Base-by-base conservation (phyloP, 2,888 invertebrate genomes). In the Cryptophagus acutangulus region DNA sequence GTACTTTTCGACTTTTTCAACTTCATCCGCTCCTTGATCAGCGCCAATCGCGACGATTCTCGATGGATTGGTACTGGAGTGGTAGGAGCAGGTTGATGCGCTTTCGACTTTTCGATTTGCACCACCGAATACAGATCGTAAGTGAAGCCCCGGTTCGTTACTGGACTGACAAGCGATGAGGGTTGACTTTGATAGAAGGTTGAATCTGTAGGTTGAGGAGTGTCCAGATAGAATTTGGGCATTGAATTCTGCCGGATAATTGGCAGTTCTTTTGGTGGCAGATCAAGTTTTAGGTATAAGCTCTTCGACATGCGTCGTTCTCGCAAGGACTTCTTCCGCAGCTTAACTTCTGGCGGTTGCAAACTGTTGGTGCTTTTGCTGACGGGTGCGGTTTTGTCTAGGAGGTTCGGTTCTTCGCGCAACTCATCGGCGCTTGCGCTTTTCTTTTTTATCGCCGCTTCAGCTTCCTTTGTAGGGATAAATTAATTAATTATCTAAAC, bases 211-310 rank as follows among this genome's bases (percentile, higher is more conserved):
- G 51, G 54, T 35, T 67, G 66, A 1, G 70, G 69, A 2, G 68
- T 67, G 26, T 68, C 70, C 26, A 69, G 38, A 44, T 65, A 70
- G 42, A 70, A 70, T 53, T 68, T 69, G 1, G 70, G 70, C 57
- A 70, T 65, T 5, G 69, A 69, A 36, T 58, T 59, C 45, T 70
- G 70, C 14, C 67, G 56, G 25, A 69, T 69, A 5, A 70, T 59
- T 0, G 69, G 69, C 9, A 70, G 40, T 43, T 70, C 69, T 41
- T 58, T 58, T 10, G 57, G 43, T 5, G 52, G 37, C 37, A 45
- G 40, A 46, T 61, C 57, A 17, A 69, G 61, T 30, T 61, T 63
- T 14, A 69, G 46, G 31, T 62, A 61, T 5, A 66, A 53, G 45
- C 66, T 66, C 38, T 62, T 65, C 3, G 69, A 69, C 54, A 65